These are phyloP conservation scores for Acleris cristana DNA, from an alignment of 2,888 invertebrate species.

Conservation along the genomic window DNA sequence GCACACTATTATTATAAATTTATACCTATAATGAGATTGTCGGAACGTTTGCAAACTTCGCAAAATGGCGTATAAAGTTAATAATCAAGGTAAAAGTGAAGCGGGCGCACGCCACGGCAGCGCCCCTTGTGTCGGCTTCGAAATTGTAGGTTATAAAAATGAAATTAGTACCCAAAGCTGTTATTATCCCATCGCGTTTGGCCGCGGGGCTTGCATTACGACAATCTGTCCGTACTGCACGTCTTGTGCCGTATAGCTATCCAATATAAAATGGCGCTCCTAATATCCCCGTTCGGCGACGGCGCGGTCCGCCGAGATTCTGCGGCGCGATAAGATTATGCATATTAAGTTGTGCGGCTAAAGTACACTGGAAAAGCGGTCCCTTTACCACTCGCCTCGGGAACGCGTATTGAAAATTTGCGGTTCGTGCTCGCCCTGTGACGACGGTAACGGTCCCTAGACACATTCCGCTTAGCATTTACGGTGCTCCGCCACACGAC, in stretches of 20 bases:
- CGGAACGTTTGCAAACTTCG: conserved; percentile 80
- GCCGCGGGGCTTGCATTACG: conserved; percentile 83
- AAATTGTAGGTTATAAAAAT: conserved; percentile 85
- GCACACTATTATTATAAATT: conserved; percentile 79
- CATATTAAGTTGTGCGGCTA: conserved; percentile 82
- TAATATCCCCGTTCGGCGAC: conserved; percentile 82
- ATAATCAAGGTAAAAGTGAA: conserved; percentile 80
- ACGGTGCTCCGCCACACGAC: conserved; percentile 29
- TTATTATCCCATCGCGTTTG: conserved; percentile 84
- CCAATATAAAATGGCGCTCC: conserved; percentile 84
- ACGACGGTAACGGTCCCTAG: conserved; percentile 60
- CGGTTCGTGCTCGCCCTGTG: conserved; percentile 66
- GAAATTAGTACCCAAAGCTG: conserved; percentile 84
- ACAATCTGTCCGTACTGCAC: conserved; percentile 84
- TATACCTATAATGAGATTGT: conserved; percentile 78
- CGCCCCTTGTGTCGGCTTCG: conserved; percentile 83
- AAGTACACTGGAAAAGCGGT: conserved; percentile 79
- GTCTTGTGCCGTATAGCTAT: conserved; percentile 83
- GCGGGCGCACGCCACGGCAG: conserved; percentile 80
- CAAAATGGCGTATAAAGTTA: conserved; percentile 83
- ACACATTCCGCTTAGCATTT: conserved; percentile 60
- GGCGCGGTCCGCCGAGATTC: conserved; percentile 78
- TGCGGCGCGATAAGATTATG: conserved; percentile 82
- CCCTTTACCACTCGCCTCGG: conserved; percentile 59
- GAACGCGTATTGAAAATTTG: conserved; percentile 67